Evolutionary conservation across 2,888 invertebrate species (phyloP), one percentile per base, ranked within the genome.

Genomic region (Elegia similella): DNA sequence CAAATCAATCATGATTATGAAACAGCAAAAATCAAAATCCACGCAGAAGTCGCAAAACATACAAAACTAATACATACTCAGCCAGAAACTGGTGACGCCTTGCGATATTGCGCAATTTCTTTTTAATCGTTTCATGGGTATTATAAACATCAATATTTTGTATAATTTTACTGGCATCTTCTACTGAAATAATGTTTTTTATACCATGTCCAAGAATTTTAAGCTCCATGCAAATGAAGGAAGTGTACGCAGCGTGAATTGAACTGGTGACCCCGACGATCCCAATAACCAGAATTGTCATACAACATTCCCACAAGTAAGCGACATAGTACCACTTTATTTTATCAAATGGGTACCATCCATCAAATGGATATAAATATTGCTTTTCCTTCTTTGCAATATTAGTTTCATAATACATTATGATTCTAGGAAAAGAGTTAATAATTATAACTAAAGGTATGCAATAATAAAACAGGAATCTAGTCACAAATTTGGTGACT

Each of bases 311-410:
- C 86, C 87, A 88, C 3, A 76, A 47, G 32, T 88, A 89, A 1
- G 70, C 78, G n/a, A 65, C 59, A 43, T 76, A 76, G 64, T 84
- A 89, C 82, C 82, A 87, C 59, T 80, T 70, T 0, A 79, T 67
- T 67, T 86, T 87, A 59, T 87, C 80, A 56, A 88, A 88, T 10
- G 88, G 89, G 59, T 89, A 89, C 88, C 87, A 88, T 6, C 84
- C 88, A 59, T 88, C 86, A 43, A 82, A 82, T 0, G 88, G 89
- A 55, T 82, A 88, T 7, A 86, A 68, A 63, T 79, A 73, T 38
- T 72, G 63, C 10, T 65, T 62, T 34, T 80, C 76, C 43, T 75
- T 69, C 1, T 72, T 75, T 43, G 80, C 54, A 13, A 82, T 57
- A 15, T 70, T 59, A 8, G 68, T 68, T 59, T 84, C 78, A 58